Evolutionary conservation across 1,140 invertebrate species (phyloP).

Genomic region (Halyomorpha halys): DNA sequence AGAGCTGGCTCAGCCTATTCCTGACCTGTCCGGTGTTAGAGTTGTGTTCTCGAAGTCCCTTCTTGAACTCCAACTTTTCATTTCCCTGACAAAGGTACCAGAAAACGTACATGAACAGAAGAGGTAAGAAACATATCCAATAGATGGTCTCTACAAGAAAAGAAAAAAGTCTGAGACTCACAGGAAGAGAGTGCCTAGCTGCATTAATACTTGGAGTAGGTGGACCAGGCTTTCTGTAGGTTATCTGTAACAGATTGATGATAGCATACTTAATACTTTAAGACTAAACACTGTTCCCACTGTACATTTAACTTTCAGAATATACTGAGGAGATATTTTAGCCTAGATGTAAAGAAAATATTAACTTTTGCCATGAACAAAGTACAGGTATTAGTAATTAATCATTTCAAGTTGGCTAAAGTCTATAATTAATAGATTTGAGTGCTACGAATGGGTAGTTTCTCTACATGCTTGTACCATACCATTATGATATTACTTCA

Average conservation of each 20-base stretch:
- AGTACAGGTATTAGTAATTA: too few relatives aligned
- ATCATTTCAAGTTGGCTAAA: too few relatives aligned
- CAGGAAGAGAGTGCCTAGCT: constrained; percentile 51
- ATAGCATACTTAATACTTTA: not conserved
- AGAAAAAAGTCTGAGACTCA: constrained; percentile 25
- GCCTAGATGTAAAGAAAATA: too few relatives aligned
- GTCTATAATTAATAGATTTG: too few relatives aligned
- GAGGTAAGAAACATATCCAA: constrained; percentile 6
- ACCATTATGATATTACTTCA: too few relatives aligned
- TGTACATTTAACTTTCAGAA: too few relatives aligned
- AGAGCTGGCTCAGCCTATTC: constrained; percentile 6
- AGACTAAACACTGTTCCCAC: too few relatives aligned
- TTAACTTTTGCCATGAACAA: too few relatives aligned
- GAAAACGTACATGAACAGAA: not conserved
- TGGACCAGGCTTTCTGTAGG: constrained; percentile 68
- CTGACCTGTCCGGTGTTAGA: not conserved
- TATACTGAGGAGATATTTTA: too few relatives aligned
- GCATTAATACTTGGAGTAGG: constrained; percentile 66
- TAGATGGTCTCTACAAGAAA: constrained; percentile 2
- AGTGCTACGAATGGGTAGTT: too few relatives aligned
- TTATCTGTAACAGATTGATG: constrained; percentile 38
- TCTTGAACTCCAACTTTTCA: constrained; percentile 3
- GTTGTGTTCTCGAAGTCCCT: not conserved
- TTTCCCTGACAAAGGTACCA: constrained; percentile 13
- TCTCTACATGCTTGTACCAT: too few relatives aligned